Evolutionary conservation across 2,888 invertebrate genomes (phyloP).

Genomic region (Candidula unifasciata): DNA sequence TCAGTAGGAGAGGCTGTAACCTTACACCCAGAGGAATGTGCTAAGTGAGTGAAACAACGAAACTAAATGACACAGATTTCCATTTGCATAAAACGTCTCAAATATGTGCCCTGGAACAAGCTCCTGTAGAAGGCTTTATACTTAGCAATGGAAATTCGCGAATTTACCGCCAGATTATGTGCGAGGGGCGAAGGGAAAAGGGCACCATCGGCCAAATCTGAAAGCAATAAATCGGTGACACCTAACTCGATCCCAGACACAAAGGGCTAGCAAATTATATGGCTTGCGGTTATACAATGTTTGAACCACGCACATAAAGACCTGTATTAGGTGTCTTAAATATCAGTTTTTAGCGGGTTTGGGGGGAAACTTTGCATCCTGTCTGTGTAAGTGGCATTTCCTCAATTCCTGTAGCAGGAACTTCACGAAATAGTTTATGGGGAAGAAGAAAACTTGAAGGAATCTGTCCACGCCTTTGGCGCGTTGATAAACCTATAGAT

Average conservation of each 20-base stretch:
- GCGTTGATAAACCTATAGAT: too few species aligned
- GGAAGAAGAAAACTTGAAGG: too few species aligned
- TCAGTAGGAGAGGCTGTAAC: not conserved
- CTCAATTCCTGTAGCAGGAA: not conserved
- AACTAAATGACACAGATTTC: constrained; percentile 18
- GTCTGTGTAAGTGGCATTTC: constrained; percentile 2
- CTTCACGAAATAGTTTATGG: too few species aligned
- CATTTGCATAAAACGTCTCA: constrained; percentile 33
- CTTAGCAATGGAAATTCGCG: constrained; percentile 17
- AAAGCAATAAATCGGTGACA: constrained; percentile 10
- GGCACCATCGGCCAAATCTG: not conserved
- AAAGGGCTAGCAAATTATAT: constrained; percentile 10
- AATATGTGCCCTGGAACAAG: constrained; percentile 4
- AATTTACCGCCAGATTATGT: constrained; percentile 26
- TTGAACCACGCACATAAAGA: constrained; percentile 3
- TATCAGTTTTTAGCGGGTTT: not conserved
- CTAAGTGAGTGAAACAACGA: not conserved
- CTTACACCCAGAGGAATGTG: constrained; percentile 3
- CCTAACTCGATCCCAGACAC: not conserved
- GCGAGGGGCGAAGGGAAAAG: not conserved
- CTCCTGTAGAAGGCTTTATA: not conserved
- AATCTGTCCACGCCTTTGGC: too few species aligned
- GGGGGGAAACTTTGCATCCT: not conserved
- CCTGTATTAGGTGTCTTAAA: not conserved
- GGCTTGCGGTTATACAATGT: constrained; percentile 7